These are phyloP conservation scores for Eremophila alpestris DNA, from an alignment of 2,797 vertebrate genomes.

Conservation along the genomic window DNA sequence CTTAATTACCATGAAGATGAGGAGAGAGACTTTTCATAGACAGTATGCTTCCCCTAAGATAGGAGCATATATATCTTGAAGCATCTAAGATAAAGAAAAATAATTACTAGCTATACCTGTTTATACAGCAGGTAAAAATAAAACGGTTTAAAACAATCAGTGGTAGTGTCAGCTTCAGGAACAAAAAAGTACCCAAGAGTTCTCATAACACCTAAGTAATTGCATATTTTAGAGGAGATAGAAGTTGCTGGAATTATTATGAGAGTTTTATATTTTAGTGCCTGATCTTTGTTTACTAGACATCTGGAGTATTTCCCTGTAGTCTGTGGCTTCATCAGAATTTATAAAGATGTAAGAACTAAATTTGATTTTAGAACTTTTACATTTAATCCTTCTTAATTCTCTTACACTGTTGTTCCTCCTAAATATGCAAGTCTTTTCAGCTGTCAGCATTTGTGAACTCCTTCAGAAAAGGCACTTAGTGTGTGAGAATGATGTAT, in stretches of 20 bases:
- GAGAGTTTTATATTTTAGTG: neutral
- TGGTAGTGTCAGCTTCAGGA: neutral
- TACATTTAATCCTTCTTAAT: neutral
- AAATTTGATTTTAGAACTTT: neutral
- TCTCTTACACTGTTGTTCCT: neutral
- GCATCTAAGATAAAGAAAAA: neutral
- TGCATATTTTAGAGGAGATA: neutral
- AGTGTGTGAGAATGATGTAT: neutral
- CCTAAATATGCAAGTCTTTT: neutral
- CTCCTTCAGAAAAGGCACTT: neutral
- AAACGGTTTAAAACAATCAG: neutral
- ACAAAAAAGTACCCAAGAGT: neutral
- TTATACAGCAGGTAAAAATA: neutral
- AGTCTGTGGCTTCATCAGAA: neutral
- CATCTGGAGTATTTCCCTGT: neutral
- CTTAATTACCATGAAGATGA: conserved; percentile 2
- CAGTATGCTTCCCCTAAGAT: neutral
- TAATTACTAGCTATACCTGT: neutral
- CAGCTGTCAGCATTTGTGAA: neutral
- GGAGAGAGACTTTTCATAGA: neutral
- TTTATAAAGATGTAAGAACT: neutral
- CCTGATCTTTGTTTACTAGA: neutral
- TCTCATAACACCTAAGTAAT: neutral
- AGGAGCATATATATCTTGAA: neutral
- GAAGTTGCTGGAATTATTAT: neutral